Evolutionary conservation across 1,140 invertebrate species (phyloP), one percentile per base, ranked within the genome.

Genomic region (Papilio glaucus): DNA sequence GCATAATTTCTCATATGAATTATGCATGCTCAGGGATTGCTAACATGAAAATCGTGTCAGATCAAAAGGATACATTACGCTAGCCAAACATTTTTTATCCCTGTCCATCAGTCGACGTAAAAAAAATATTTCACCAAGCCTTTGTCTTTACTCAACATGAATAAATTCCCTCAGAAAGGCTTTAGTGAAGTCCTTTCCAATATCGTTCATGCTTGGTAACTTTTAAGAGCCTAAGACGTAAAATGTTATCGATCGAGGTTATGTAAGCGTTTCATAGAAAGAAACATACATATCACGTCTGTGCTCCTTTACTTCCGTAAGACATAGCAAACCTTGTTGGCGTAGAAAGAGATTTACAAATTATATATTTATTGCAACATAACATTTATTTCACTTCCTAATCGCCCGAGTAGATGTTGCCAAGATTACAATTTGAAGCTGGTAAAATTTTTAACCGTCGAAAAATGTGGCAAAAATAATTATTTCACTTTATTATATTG

Each of bases 51-150:
- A 33, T 29, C 24, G 57, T 4, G 24, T 61, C 57, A 61, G 21
- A 61, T 61, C 57, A 61, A n/a, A 62, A 62, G 60, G 62, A 38
- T 65, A 65, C 62, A 65, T 65, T 65, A 65, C 62, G 37, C 15
- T 41, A 65, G 0, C 7, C 18, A 65, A 65, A 65, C 62, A 39
- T 39, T 65, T 57, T 65, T 65, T 37, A 41, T 12, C 37, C 62
- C 8, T 37, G 62, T 39, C 62, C 62, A 65, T 41, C 62, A 39
- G 38, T 18, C 37, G 37, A 65, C 15, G 62, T 57, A 57, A 62
- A 65, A 62, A n/a, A 63, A 65, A 24, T 37, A 13, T 62, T 15
- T 3, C 45, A 5, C 45, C 60, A 29, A 41, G 2, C 37, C 18
- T 65, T 65, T 65, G 37, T 65, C 37, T 39, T 29, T n/a, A 38